phyloP scores from a whole-genome alignment of 2,113 vertebrate genomes.

The Entomyzon cyanotis region DNA sequence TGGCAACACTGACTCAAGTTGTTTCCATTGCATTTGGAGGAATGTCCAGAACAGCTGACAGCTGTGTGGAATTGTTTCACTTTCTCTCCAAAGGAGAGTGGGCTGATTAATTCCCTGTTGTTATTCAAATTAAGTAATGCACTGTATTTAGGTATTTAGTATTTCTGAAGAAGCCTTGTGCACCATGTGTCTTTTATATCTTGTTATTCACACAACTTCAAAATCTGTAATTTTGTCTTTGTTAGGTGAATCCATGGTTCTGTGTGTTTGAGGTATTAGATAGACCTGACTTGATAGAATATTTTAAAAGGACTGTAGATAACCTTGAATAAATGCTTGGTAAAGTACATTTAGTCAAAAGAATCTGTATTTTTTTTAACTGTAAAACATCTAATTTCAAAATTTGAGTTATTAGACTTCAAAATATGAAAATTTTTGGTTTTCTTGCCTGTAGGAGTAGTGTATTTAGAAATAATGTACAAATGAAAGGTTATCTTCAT shows the following conservation, averaged over 20 bases:
- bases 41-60: neutral
- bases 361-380: neutral
- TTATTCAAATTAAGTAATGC: neutral
- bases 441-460: neutral
- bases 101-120: neutral
- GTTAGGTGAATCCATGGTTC: neutral
- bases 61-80: neutral
- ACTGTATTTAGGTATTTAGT: neutral
- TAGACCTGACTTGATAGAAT: neutral
- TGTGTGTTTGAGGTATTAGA: neutral
- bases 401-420: neutral
- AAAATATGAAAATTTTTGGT: neutral
- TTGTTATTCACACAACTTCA: neutral
- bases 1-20: neutral
- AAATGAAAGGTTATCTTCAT: neutral
- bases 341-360: neutral
- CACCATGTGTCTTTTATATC: neutral
- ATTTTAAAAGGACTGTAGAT: neutral
- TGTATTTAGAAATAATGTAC: neutral
- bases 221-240: neutral
- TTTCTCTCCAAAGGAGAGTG: neutral
- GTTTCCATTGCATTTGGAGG: neutral
- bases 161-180: neutral
- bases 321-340: neutral
- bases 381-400: neutral